Percentiles rank a stretch among this genome's conserved stretches.
Evolutionary conservation across 2,797 vertebrate genomes (phyloP).

Genomic region (Crenichthys baileyi): DNA sequence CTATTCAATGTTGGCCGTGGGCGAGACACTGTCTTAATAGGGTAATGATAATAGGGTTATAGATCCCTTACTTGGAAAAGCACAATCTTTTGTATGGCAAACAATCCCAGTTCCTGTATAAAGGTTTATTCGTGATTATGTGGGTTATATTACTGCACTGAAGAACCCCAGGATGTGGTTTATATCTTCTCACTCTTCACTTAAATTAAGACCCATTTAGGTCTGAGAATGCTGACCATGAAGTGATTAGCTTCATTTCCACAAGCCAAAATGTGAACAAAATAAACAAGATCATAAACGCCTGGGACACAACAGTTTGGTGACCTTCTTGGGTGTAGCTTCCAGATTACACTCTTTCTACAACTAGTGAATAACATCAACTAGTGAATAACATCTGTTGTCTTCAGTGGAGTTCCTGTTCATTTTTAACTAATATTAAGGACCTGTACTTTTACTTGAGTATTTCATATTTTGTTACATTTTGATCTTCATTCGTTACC

Average conservation of each 20-base stretch:
- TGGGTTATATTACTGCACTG: constrained; percentile 3
- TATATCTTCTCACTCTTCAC: constrained; percentile 47
- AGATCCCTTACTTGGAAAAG: background rate
- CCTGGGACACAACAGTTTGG: constrained; percentile 16
- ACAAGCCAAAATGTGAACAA: constrained; percentile 37
- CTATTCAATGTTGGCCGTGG: too few species aligned
- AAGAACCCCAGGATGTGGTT: constrained; percentile 32
- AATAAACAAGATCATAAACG: constrained; percentile 38
- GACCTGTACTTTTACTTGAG: background rate
- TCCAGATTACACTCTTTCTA: constrained; percentile 8
- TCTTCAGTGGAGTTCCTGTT: background rate
- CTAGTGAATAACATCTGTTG: background rate
- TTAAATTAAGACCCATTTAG: constrained; percentile 54
- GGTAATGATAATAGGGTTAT: too few species aligned
- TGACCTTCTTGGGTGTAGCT: constrained; percentile 16
- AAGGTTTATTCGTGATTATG: background rate
- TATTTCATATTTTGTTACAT: background rate
- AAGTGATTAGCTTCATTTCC: constrained; percentile 32
- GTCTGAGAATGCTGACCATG: constrained; percentile 49
- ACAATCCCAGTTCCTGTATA: background rate
- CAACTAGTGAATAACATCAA: background rate
- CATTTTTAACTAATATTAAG: background rate
- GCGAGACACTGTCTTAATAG: too few species aligned
- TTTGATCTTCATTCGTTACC: background rate
- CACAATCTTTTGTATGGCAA: background rate